Percentiles rank a stretch among this genome's conserved stretches.
phyloP scores from a whole-genome alignment of 2,888 invertebrate genomes.

The Punctoribates punctum region DNA sequence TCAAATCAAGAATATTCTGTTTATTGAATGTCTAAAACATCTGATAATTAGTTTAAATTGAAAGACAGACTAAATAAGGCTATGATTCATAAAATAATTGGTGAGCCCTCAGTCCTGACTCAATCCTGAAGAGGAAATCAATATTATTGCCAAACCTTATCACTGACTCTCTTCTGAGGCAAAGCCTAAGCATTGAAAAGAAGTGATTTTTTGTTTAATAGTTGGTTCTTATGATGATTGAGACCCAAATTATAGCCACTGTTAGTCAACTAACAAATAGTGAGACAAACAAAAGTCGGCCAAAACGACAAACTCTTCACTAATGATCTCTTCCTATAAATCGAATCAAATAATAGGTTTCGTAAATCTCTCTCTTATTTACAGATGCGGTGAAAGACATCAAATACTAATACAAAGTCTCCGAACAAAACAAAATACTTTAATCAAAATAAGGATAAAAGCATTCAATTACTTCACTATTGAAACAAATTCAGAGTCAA shows the following conservation, averaged over 20 bases:
- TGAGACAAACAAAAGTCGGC: conserved; percentile 11
- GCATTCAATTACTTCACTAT: not conserved
- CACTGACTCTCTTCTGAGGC: not conserved
- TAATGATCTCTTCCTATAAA: conserved; percentile 32
- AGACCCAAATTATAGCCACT: conserved; percentile 33
- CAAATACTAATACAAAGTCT: conserved; percentile 13
- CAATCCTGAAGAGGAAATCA: conserved; percentile 1
- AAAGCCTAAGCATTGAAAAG: not conserved
- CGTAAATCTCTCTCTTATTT: not conserved
- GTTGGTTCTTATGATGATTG: conserved; percentile 1
- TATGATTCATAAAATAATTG: conserved; percentile 24
- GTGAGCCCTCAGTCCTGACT: not conserved
- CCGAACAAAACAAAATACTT: conserved; percentile 9
- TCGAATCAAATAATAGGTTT: conserved; percentile 25
- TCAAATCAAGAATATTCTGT: not conserved
- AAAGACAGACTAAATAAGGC: not conserved
- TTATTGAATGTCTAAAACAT: conserved; percentile 6
- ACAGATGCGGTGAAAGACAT: conserved; percentile 20
- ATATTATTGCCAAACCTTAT: conserved; percentile 23
- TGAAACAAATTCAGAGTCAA: not conserved
- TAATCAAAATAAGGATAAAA: conserved; percentile 8
- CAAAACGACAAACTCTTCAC: conserved; percentile 25
- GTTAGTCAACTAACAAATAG: conserved; percentile 31
- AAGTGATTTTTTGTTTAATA: conserved; percentile 26
- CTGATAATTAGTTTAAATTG: not conserved